Evolutionary conservation across 1,140 invertebrate genomes (phyloP), one percentile per base, ranked within the genome.

Genomic region (Bombus waltoni): DNA sequence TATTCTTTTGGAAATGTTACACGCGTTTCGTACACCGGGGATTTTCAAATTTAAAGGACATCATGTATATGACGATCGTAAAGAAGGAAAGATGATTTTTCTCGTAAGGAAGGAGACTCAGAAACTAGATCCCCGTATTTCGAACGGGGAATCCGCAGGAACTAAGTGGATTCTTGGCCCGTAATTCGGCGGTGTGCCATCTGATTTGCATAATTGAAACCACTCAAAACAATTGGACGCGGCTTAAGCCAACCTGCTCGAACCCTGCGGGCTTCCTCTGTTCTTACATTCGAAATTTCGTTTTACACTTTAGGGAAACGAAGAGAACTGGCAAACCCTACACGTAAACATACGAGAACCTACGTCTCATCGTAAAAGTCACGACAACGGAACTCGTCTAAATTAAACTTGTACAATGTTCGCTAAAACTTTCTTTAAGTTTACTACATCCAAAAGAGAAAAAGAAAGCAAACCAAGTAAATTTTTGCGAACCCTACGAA

Each of bases 131-230:
- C 74, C 47, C 71, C 35, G 74, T 57, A 83, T 87, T 65, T 68
- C 57, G 47, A 87, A 87, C 81, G 85, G 74, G 76, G 76, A 87
- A 88, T 93, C 76, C 84, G 79, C 72, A 77, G 65, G 79, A 82
- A 79, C 74, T 59, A 84, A 84, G 77, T 70, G 77, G 73, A 81
- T 83, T 44, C 66, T 62, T 86, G 62, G 75, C 47, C 81, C 82
- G 81, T 86, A 87, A 91, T 90, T 90, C 84, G 88, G 77, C 78
- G 87, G 89, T 70, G 83, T 88, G 87, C 86, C 89, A 89, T 90
- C 89, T 93, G 88, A 92, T 93, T 92, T 92, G 91, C 91, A 92
- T 93, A 93, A 93, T 93, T 93, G 91, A 91, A 92, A 92, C 89
- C 92, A 93, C 92, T 93, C 87, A 90, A 93, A 93, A 92, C 91